A percentile compares a stretch with the other conserved stretches of the same genome.
Evolutionary conservation across 2,113 vertebrate genomes (phyloP).

Genomic region (Thunnus thynnus): DNA sequence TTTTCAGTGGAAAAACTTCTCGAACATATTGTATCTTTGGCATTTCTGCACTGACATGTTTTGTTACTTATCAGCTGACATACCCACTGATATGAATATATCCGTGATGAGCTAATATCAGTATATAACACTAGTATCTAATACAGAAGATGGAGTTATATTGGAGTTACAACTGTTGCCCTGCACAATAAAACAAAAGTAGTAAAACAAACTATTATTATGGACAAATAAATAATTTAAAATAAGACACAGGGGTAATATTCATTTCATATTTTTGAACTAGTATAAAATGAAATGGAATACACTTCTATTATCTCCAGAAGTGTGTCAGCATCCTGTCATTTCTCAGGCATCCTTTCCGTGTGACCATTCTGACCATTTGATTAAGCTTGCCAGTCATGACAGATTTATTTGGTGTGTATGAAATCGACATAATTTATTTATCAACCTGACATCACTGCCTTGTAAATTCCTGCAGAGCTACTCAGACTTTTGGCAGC

Average conservation of each 20-base stretch:
- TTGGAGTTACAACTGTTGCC: neutral
- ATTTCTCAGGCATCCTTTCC: constrained; percentile 19
- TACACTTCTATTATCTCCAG: neutral
- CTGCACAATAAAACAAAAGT: neutral
- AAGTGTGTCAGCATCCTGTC: constrained; percentile 7
- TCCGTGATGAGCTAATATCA: too few relatives aligned
- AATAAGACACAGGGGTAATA: too few relatives aligned
- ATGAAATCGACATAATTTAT: constrained; percentile 49
- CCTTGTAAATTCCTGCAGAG: constrained; percentile 68
- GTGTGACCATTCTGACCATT: constrained; percentile 17
- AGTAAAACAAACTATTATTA: neutral
- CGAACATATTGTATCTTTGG: too few relatives aligned
- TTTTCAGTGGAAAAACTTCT: too few relatives aligned
- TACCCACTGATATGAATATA: too few relatives aligned
- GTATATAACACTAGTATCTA: too few relatives aligned
- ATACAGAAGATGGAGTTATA: neutral
- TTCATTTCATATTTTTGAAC: neutral
- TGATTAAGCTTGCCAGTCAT: constrained; percentile 16
- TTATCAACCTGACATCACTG: constrained; percentile 62
- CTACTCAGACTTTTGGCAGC: constrained; percentile 25
- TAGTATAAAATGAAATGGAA: neutral
- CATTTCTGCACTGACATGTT: too few relatives aligned
- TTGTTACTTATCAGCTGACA: too few relatives aligned
- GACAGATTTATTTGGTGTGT: constrained; percentile 46
- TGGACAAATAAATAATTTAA: neutral